Base-by-base conservation (phyloP, 2,113 vertebrate genomes). In the Coryphaenoides rupestris region DNA sequence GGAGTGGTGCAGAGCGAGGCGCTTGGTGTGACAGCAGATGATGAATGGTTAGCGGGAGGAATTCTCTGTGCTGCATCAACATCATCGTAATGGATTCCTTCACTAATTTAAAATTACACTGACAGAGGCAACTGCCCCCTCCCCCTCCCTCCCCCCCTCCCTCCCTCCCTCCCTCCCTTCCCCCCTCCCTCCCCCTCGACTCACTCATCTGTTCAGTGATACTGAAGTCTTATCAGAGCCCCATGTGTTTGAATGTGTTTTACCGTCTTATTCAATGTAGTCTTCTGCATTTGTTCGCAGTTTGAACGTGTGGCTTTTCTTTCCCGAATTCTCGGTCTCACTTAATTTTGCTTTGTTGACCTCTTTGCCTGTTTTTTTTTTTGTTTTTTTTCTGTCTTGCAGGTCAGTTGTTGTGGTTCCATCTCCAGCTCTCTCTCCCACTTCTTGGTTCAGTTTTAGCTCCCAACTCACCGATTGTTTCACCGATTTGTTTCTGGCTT, bases 51-150 rank as follows among this genome's bases (percentile, higher is more conserved):
- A 65, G 60, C 52, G 78, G 79, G 83, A 80, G 73, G 69, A 68
- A 85, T 89, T 91, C 84, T 84, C 88, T 89, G 87, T 86, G 77
- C 82, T 76, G 81, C 77, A 88, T 88, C 87, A 83, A 88, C 82
- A 87, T 74, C 73, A 79, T 58, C 75, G 85, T 86, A 89, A 89
- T 86, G 74, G 80, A 80, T 84, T 86, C 55, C 64, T 81, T 68
- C 58, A 66, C 68, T 72, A 77, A 80, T 84, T 69, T 76, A 71
- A 81, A 78, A 80, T 77, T 70, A 75, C 72, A 74, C 52, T 56
- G 26, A 26, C 54, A 70, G 49, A 66, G 60, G 72, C 58, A 19
- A 45, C 13, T 45, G 3, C 54, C 5, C 21, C 24, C 12, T 56
- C 21, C 24, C 21, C 21, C 55, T 2, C 55, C 24, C 55, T 56